A percentile compares a stretch with the other conserved stretches of the same genome.
These are phyloP conservation scores for Vollenhovia emeryi DNA, from an alignment of 1,140 invertebrate species.

Conservation along the genomic window DNA sequence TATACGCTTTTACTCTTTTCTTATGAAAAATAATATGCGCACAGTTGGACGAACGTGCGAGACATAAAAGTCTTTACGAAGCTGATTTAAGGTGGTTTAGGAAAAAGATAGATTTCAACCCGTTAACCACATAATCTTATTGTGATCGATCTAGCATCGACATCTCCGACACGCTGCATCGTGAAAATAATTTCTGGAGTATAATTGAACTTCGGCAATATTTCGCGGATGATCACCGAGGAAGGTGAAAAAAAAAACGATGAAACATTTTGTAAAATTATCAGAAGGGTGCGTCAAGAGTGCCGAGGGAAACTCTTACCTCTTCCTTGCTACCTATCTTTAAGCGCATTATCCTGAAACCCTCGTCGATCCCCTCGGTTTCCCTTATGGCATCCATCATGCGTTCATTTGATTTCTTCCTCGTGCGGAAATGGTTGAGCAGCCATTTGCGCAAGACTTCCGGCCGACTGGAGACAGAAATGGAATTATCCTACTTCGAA, in stretches of 20 bases:
- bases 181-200: not conserved
- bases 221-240: conserved; percentile 29
- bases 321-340: conserved; percentile 69
- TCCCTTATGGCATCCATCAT: conserved; percentile 63
- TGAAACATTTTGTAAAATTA: conserved; percentile 70
- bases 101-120: not conserved
- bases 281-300: conserved; percentile 57
- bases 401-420: conserved; percentile 82
- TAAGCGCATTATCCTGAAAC: conserved; percentile 64
- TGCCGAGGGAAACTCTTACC: conserved; percentile 60
- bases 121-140: conserved; percentile 14
- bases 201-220: not conserved
- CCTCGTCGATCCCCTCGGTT: conserved; percentile 37
- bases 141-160: conserved; percentile 38
- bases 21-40: not conserved
- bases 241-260: conserved; percentile 29
- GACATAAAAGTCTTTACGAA: not conserved
- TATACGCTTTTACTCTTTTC: not conserved
- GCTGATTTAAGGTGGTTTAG: not conserved
- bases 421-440: conserved; percentile 84
- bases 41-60: not conserved
- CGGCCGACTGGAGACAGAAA: conserved; percentile 82
- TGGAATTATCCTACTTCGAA: conserved; percentile 77
- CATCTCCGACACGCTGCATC: not conserved
- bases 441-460: conserved; percentile 84